Evolutionary conservation across 2,113 vertebrate genomes (phyloP), one percentile per base, ranked within the genome.

Genomic region (Syngnathoides biaculeatus): DNA sequence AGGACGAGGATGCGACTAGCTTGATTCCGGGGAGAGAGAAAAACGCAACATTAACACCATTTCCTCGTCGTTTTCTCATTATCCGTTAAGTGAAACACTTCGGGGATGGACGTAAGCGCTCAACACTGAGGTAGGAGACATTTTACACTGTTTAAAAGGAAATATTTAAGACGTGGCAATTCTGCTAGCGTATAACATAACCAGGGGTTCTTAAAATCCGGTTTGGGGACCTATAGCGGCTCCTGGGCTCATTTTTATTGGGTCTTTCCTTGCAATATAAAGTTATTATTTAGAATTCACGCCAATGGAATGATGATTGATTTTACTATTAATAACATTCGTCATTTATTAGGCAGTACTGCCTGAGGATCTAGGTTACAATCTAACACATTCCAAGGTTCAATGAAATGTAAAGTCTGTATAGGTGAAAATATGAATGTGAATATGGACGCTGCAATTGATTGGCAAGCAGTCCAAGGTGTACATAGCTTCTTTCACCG

Each of bases 61-160:
- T 40, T 12, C 13, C 11, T 39, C 20, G 5, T n/a, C 6, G 26
- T 15, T 43, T 26, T 10, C 43, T 43, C 40, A 24, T 62, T 42
- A 24, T 62, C n/a, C 14, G 39, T 42, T 8, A 24, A 42, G 22
- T 9, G 40, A 24, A 43, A 62, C 20, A 42, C 6, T 24, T 45
- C 72, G 64, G 8, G 50, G 68, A 90, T 91, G 89, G 84, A 81
- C 47, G 19, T 55, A 20, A 68, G 69, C 64, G 63, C 39, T 75
- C 66, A 50, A 52, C 63, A 64, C 10, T 88, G 64, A 90, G 87
- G 87, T 89, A 88, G 60, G 84, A 73, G 22, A 19, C 19, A 50
- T 50, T 50, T 48, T 47, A 19, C 8, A 2, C 26, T 60, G 8
- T 39, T 48, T 64, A 57, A n/a, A n/a, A 0, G 35, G 42, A 35